These are phyloP conservation scores for Keiferia lycopersicella DNA, from an alignment of 2,888 invertebrate genomes.

Conservation along the genomic window DNA sequence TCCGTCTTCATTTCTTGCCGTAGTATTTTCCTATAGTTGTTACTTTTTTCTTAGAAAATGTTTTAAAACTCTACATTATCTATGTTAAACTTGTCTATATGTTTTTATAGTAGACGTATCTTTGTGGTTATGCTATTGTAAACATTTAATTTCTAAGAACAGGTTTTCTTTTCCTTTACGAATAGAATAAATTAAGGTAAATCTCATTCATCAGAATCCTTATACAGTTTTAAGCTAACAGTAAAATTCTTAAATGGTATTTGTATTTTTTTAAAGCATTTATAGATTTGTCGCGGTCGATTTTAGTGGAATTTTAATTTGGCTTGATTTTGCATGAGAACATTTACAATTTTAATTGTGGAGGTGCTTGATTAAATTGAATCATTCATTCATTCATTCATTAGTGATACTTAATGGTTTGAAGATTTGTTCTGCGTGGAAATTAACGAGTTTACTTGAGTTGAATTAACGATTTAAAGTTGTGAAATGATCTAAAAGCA, in stretches of 20 bases:
- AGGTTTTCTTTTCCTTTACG: slow-evolving; percentile 1
- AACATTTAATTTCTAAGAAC: slow-evolving; percentile 8
- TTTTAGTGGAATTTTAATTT: slow-evolving; percentile 47
- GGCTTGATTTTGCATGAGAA: slow-evolving; percentile 42
- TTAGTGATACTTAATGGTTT: background rate
- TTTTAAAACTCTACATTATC: no score
- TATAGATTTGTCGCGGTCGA: slow-evolving; percentile 48
- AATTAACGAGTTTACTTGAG: no score
- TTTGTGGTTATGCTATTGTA: background rate
- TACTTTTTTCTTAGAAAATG: no score
- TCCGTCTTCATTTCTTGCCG: background rate
- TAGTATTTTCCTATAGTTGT: no score
- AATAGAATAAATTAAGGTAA: background rate
- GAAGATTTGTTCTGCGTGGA: no score
- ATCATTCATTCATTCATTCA: slow-evolving; percentile 2
- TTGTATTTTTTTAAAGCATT: slow-evolving; percentile 31
- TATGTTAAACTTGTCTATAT: no score
- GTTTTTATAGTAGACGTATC: background rate
- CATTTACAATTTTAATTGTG: slow-evolving; percentile 41
- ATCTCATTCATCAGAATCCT: background rate
- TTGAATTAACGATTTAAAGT: no score
- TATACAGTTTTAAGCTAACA: background rate
- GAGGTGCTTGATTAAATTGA: slow-evolving; percentile 20
- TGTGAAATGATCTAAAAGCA: no score
- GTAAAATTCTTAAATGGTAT: slow-evolving; percentile 3